Percentiles rank a stretch among this genome's conserved stretches.
These are phyloP conservation scores for Kuschelorhynchus macadamiae DNA, from an alignment of 2,888 invertebrate genomes.

Conservation along the genomic window DNA sequence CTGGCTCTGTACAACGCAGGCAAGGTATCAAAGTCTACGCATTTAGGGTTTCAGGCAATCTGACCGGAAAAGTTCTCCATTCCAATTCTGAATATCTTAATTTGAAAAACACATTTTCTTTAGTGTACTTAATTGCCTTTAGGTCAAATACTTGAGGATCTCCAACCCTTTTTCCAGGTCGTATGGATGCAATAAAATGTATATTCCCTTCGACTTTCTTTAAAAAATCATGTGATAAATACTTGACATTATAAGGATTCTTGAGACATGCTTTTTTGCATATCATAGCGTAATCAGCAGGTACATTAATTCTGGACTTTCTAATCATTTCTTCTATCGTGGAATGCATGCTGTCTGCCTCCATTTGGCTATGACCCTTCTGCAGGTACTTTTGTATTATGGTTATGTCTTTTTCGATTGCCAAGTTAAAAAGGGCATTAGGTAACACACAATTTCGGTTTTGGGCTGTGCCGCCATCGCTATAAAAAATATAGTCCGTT, in stretches of 20 bases:
- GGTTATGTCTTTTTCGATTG: conserved; percentile 28
- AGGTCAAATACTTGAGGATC: conserved; percentile 36
- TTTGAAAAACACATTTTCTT: conserved; percentile 31
- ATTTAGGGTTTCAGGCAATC: conserved; percentile 42
- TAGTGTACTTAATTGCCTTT: conserved; percentile 39
- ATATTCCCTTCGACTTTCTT: conserved; percentile 34
- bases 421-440: conserved; percentile 26
- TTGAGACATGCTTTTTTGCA: conserved; percentile 34
- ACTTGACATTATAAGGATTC: conserved; percentile 27
- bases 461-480: neutral
- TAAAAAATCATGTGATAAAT: conserved; percentile 36
- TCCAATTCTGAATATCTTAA: conserved; percentile 44
- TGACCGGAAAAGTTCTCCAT: conserved; percentile 6
- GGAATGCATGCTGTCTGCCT: too few relatives aligned
- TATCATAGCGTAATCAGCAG: conserved; percentile 5
- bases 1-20: conserved; percentile 45
- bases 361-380: conserved; percentile 31
- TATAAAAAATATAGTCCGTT: conserved; percentile 2
- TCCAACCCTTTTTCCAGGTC: conserved; percentile 18
- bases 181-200: conserved; percentile 35
- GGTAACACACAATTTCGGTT: conserved; percentile 6
- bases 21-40: conserved; percentile 44
- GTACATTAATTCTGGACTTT: too few relatives aligned
- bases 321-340: conserved; percentile 27
- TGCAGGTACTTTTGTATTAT: conserved; percentile 5